Evolutionary conservation across 2,113 vertebrate species (phyloP).

Genomic region (Bettongia penicillata): DNA sequence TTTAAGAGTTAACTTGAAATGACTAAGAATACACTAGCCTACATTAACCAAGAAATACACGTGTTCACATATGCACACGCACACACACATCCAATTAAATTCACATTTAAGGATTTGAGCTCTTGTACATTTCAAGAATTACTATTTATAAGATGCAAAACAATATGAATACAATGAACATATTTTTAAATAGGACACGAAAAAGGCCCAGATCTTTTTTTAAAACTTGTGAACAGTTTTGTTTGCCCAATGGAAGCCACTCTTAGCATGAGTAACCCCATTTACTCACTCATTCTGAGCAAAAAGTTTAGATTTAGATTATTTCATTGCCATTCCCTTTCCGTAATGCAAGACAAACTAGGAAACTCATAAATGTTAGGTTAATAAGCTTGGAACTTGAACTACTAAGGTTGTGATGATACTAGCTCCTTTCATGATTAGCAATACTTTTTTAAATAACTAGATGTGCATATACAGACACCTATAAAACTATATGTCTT

Average conservation of each 20-base stretch:
- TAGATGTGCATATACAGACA: neutral
- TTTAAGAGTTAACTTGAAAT: neutral
- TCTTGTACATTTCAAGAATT: neutral
- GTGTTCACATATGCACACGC: too few species aligned
- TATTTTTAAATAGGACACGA: neutral
- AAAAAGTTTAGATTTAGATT: constrained; percentile 6
- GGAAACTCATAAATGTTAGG: neutral
- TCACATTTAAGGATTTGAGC: neutral
- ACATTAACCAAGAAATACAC: neutral
- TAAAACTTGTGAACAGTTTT: constrained; percentile 30
- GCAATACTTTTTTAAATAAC: neutral
- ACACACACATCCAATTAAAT: neutral
- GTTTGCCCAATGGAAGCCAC: neutral
- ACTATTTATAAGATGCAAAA: neutral
- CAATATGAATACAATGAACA: neutral
- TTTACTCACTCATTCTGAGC: neutral
- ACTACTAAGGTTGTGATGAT: neutral
- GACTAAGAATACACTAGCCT: neutral
- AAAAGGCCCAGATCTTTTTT: neutral
- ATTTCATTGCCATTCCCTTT: constrained; percentile 1
- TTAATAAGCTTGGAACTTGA: neutral
- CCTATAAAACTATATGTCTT: neutral
- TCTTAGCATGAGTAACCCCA: neutral
- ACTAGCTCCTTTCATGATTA: neutral
- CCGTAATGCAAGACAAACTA: neutral